A percentile compares a stretch with the other conserved stretches of the same genome.
These are phyloP conservation scores for Tetramorium bicarinatum DNA, from an alignment of 2,888 invertebrate genomes.

Conservation along the genomic window DNA sequence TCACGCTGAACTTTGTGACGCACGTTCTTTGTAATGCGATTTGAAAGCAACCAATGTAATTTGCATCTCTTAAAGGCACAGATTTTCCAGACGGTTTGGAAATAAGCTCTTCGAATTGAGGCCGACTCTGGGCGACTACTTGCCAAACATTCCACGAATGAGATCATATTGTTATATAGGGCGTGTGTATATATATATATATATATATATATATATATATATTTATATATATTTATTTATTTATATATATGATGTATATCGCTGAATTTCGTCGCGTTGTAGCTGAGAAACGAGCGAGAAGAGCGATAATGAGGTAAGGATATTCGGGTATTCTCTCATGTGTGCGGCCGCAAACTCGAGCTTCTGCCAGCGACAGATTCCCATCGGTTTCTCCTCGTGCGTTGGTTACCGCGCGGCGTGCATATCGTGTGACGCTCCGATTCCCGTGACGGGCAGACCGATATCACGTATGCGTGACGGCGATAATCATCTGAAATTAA, in stretches of 20 bases:
- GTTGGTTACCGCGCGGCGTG: background rate
- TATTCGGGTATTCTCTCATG: background rate
- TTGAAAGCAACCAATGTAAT: background rate
- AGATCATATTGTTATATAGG: background rate
- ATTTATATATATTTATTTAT: too few relatives aligned
- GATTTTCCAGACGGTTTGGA: background rate
- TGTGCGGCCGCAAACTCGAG: background rate
- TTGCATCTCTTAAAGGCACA: background rate
- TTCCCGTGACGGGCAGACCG: conserved; percentile 7
- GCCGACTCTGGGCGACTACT: background rate
- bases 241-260: background rate
- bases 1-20: background rate
- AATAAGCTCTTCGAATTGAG: conserved; percentile 1
- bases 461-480: conserved; percentile 21
- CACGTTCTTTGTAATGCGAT: background rate
- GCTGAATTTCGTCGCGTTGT: background rate
- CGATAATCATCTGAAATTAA: conserved; percentile 11
- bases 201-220: background rate
- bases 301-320: background rate
- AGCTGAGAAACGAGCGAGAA: background rate
- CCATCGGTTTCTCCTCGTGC: conserved; percentile 1
- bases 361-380: background rate
- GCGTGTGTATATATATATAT: background rate
- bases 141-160: background rate
- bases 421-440: conserved; percentile 22